These are phyloP conservation scores for Himantopus leucocephalus DNA, from an alignment of 2,113 vertebrate species.

Conservation along the genomic window DNA sequence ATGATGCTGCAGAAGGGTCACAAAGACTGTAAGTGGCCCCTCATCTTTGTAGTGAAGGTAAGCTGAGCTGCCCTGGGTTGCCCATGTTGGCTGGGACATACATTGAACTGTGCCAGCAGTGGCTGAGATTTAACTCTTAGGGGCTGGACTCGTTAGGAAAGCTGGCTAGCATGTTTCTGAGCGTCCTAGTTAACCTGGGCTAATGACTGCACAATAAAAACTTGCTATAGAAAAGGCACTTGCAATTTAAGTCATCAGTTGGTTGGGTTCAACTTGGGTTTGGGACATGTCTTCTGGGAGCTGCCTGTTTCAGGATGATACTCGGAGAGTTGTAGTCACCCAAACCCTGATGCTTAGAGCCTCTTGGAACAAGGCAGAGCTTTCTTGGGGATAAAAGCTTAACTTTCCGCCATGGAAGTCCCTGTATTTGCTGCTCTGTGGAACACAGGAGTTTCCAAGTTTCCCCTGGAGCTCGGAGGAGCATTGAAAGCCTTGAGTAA, in stretches of 20 bases:
- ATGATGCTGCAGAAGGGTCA: background rate
- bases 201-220: background rate
- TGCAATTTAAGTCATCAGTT: background rate
- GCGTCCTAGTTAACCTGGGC: background rate
- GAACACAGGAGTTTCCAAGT: background rate
- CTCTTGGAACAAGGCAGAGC: background rate
- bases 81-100: background rate
- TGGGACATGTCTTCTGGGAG: background rate
- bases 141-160: background rate
- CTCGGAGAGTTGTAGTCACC: background rate
- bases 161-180: background rate
- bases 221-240: background rate
- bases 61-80: background rate
- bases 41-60: background rate
- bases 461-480: background rate
- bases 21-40: background rate
- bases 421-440: background rate
- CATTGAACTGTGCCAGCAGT: background rate
- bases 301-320: background rate
- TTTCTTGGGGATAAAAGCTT: background rate
- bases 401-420: background rate
- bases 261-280: background rate
- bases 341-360: background rate
- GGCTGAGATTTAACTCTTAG: background rate
- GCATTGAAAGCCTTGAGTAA: background rate